A percentile compares a stretch with the other conserved stretches of the same genome.
Conservation (phyloP, 35 echinoderm and acorn worm species). For the Diadema setosum region DNA sequence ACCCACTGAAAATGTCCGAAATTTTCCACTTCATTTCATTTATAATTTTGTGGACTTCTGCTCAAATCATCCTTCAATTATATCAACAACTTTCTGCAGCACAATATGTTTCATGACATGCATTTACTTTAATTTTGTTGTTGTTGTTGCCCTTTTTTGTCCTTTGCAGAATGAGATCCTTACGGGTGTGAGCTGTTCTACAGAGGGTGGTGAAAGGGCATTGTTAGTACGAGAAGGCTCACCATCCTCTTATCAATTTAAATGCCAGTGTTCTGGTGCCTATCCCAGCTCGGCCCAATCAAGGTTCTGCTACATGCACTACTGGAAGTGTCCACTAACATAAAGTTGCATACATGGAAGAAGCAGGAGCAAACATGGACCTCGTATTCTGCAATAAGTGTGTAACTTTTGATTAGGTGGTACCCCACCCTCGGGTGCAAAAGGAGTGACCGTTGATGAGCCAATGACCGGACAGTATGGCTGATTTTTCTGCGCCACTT, state of each 20-base stretch:
- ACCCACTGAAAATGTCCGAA: neutral
- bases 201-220: neutral
- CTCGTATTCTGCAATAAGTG: too few species aligned
- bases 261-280: neutral
- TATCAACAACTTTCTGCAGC: neutral
- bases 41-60: neutral
- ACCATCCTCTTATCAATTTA: neutral
- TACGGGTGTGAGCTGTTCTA: neutral
- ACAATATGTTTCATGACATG: neutral
- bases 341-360: too few species aligned
- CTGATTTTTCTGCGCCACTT: too few species aligned
- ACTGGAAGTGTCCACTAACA: conserved; percentile 34
- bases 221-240: neutral
- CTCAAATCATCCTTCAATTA: neutral
- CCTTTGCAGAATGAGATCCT: conserved; percentile 4
- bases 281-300: neutral
- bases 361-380: too few species aligned
- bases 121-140: too few species aligned
- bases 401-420: too few species aligned
- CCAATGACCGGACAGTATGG: too few species aligned
- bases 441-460: too few species aligned
- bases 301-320: conserved; percentile 8
- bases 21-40: neutral
- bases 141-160: neutral
- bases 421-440: too few species aligned